Percentiles rank a stretch among this genome's conserved stretches.
phyloP scores from a whole-genome alignment of 1,140 invertebrate genomes.

The Campoletis sonorensis region DNA sequence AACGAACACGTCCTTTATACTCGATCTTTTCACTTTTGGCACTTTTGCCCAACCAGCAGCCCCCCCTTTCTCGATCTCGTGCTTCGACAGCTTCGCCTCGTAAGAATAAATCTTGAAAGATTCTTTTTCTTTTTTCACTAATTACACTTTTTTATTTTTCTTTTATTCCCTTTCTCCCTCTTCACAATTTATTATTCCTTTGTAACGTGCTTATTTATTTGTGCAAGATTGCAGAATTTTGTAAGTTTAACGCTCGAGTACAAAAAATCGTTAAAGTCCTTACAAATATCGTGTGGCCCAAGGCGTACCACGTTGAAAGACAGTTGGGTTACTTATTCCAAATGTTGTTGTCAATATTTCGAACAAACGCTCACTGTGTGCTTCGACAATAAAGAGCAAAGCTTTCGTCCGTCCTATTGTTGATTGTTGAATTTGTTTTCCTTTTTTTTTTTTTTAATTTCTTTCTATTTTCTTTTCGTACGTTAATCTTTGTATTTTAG shows the following conservation, averaged over 20 bases:
- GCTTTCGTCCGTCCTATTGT: neutral
- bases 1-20: conserved; percentile 37
- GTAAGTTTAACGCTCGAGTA: neutral
- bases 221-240: conserved; percentile 7
- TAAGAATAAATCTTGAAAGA: conserved; percentile 26
- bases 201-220: conserved; percentile 6
- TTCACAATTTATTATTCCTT: neutral
- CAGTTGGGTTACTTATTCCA: conserved; percentile 22
- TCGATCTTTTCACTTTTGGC: neutral
- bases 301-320: conserved; percentile 26
- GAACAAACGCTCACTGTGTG: neutral
- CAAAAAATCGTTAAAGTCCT: conserved; percentile 32
- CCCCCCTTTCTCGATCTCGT: neutral
- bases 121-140: neutral
- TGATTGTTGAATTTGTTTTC: neutral
- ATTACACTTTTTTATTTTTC: neutral
- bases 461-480: neutral
- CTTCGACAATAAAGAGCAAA: neutral
- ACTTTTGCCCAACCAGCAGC: neutral
- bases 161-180: neutral
- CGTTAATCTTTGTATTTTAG: neutral
- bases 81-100: conserved; percentile 39
- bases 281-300: neutral
- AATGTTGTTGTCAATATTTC: neutral
- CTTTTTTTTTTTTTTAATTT: neutral